Conservation (phyloP, 2,113 vertebrate species). For the Anser cygnoides region DNA sequence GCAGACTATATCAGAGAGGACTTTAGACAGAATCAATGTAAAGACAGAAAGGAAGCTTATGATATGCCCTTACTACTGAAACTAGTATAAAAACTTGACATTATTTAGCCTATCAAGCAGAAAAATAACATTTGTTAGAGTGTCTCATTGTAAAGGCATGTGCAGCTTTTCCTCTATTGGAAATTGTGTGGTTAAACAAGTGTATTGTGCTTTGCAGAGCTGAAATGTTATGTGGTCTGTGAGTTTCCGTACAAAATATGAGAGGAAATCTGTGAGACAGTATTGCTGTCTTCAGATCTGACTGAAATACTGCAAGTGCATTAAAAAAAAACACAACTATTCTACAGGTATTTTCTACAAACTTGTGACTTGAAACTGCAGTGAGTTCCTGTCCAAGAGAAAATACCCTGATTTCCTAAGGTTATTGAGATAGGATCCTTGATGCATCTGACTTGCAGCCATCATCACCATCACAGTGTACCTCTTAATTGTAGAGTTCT, state of each 20-base stretch:
- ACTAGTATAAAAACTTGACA: neutral
- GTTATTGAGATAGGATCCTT: neutral
- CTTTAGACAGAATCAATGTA: neutral
- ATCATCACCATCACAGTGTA: neutral
- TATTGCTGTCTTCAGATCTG: neutral
- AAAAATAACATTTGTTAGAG: accelerated
- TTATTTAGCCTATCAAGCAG: neutral
- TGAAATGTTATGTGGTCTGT: neutral
- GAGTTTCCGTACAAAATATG: neutral
- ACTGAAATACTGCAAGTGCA: neutral
- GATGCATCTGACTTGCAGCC: neutral
- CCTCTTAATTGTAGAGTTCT: neutral
- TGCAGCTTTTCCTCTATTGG: neutral
- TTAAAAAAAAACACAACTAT: neutral
- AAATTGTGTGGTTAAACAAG: neutral
- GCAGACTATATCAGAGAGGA: neutral
- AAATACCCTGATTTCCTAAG: neutral
- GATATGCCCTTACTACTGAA: neutral
- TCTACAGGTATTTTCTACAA: neutral
- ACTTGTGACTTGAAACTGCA: neutral
- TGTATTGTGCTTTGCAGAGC: neutral
- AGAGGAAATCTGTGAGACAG: neutral
- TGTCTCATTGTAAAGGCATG: neutral
- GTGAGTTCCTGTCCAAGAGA: neutral
- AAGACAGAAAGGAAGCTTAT: neutral